phyloP scores from a whole-genome alignment of 2,888 invertebrate genomes.

The Andrena chrysosceles region DNA sequence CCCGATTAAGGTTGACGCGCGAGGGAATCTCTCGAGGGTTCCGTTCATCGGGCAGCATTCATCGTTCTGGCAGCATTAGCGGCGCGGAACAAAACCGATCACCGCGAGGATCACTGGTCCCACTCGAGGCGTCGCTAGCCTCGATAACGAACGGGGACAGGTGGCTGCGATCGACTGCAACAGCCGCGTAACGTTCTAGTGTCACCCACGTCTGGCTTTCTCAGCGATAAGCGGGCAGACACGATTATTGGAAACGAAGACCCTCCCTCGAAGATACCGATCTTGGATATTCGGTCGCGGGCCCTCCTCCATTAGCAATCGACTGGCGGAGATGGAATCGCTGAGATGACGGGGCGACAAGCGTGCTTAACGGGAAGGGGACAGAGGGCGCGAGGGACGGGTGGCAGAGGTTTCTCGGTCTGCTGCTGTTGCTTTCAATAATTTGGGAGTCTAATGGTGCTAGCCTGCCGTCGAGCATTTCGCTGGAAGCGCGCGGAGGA shows the following conservation, averaged over 20 bases:
- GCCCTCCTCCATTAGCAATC: conserved; percentile 65
- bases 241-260: conserved; percentile 61
- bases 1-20: conserved; percentile 25
- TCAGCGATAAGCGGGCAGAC: conserved; percentile 11
- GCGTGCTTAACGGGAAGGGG: conserved; percentile 27
- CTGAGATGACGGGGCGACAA: conserved; percentile 42
- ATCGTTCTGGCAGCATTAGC: conserved; percentile 26
- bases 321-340: conserved; percentile 29
- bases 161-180: conserved; percentile 24
- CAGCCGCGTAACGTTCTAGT: conserved; percentile 9
- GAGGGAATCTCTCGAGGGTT: not conserved
- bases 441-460: conserved; percentile 83
- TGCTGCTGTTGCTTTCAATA: conserved; percentile 82
- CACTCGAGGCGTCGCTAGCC: conserved; percentile 13
- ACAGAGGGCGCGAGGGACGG: not conserved
- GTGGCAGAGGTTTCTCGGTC: conserved; percentile 1
- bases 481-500: conserved; percentile 23
- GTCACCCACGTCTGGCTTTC: conserved; percentile 22
- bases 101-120: conserved; percentile 21
- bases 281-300: conserved; percentile 72
- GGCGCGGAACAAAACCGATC: conserved; percentile 31
- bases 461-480: conserved; percentile 53
- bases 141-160: conserved; percentile 43
- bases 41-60: not conserved
- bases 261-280: conserved; percentile 57